Evolutionary conservation across 2,113 vertebrate species (phyloP).

Genomic region (Oceanodroma tethys): DNA sequence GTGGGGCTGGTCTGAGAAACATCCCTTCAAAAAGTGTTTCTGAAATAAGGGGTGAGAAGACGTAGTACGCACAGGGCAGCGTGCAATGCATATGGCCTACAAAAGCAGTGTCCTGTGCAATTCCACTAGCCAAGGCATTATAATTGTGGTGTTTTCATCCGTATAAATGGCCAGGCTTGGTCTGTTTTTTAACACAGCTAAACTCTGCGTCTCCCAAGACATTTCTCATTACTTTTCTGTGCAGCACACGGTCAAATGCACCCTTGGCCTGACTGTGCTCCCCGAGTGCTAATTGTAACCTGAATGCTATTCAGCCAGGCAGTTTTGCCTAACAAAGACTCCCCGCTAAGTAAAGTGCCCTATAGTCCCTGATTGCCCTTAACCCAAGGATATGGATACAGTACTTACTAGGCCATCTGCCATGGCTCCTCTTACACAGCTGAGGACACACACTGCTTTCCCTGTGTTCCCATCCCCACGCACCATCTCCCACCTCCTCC

Average conservation of each 20-base stretch:
- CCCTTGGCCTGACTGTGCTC: background rate
- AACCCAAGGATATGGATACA: background rate
- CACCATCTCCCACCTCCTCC: background rate
- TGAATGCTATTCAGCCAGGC: background rate
- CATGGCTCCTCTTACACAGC: background rate
- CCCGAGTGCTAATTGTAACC: background rate
- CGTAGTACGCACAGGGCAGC: accelerated
- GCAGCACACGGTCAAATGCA: background rate
- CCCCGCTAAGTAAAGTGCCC: background rate
- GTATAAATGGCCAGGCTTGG: background rate
- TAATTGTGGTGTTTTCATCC: background rate
- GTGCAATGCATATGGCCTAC: accelerated
- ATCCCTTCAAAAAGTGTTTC: background rate
- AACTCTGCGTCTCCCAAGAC: background rate
- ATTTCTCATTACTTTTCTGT: background rate
- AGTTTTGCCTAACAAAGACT: background rate
- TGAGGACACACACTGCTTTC: background rate
- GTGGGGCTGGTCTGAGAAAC: background rate
- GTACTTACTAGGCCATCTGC: background rate
- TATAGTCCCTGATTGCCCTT: background rate
- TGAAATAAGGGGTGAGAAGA: background rate
- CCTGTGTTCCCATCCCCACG: background rate
- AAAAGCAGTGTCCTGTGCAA: background rate
- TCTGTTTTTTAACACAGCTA: background rate
- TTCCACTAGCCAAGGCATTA: background rate